These are phyloP conservation scores for Archaeoteleia sp. DNA, from an alignment of 2,888 invertebrate genomes.

Conservation along the genomic window DNA sequence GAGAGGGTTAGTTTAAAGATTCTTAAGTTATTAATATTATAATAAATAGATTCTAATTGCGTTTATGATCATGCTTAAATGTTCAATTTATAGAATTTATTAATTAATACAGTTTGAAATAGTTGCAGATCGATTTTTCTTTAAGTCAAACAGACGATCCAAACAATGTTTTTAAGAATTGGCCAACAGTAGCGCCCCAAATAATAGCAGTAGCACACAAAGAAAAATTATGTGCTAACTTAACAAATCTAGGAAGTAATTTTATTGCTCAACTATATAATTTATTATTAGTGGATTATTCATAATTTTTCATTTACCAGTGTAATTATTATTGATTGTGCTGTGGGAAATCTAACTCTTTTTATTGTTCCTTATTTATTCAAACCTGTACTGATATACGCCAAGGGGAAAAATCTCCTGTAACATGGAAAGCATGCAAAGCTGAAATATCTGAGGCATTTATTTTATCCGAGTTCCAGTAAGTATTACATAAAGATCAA, in stretches of 20 bases:
- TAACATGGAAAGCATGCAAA: slow-evolving; percentile 16
- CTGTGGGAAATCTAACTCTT: slow-evolving; percentile 1
- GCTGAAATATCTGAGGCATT: slow-evolving; percentile 9
- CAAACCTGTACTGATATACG: not conserved
- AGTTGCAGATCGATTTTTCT: slow-evolving; percentile 1
- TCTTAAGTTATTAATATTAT: too few relatives aligned
- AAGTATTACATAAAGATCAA: not conserved
- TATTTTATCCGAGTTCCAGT: slow-evolving; percentile 9
- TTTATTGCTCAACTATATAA: not conserved
- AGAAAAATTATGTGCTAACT: not conserved
- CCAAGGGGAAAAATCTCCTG: not conserved
- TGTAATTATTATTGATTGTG: slow-evolving; percentile 3
- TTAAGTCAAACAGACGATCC: not conserved
- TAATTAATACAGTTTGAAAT: not conserved
- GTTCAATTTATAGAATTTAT: not conserved
- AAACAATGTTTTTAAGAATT: not conserved
- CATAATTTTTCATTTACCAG: not conserved
- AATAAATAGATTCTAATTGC: too few relatives aligned
- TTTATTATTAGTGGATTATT: not conserved
- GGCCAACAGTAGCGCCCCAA: not conserved
- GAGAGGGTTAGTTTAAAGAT: too few relatives aligned
- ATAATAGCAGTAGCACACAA: not conserved
- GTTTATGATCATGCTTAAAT: not conserved
- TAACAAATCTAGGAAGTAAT: not conserved
- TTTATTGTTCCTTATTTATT: slow-evolving; percentile 13